Evolutionary conservation across 23 tunicate genomes (phyloP), one percentile per base, ranked within the genome.

Genomic region (Phallusia fumigata): DNA sequence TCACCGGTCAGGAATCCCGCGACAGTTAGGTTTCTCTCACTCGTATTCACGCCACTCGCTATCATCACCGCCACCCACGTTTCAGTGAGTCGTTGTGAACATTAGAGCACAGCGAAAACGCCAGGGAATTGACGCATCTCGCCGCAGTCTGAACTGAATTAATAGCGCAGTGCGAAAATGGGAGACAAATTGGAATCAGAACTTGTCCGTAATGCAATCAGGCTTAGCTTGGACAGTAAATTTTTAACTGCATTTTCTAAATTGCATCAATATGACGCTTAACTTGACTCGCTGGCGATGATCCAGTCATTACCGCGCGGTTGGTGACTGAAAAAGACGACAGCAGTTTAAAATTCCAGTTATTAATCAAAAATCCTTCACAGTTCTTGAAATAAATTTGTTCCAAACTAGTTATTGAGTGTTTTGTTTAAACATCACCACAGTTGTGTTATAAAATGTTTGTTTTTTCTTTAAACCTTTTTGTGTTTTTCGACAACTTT

Each of bases 211-310:
- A 58, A 58, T 58, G 28, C 69, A 3, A 58, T 58, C 69, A 21
- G 28, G 69, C 16, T 40, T 40, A 11, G 69, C 13, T 16, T 58
- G 69, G 28, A 58, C 69, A 24, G 69, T 16, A 58, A 40, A 58
- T 58, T 58, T 58, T 58, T 58, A 58, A 58, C 28, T 58, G 69
- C 28, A 58, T 58, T 58, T 58, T 13, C 69, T 58, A 58, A 58
- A 58, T 58, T 24, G 69, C 28, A 58, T 58, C 69, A 58, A 13
- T 13, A 21, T 3, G 28, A 1, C 69, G 28, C 28, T 24, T 6
- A 58, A 6, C 28, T 8, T 22, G n/a, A n/a, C n/a, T n/a, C n/a
- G n/a, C 28, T 5, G 69, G 69, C 28, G 13, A 6, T 21, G 3
- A 1, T 11, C 69, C 69, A 58, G 16, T 24, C 1, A 13, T 58